Evolutionary conservation across 2,113 vertebrate genomes (phyloP), one percentile per base, ranked within the genome.

Genomic region (Heterocephalus glaber): DNA sequence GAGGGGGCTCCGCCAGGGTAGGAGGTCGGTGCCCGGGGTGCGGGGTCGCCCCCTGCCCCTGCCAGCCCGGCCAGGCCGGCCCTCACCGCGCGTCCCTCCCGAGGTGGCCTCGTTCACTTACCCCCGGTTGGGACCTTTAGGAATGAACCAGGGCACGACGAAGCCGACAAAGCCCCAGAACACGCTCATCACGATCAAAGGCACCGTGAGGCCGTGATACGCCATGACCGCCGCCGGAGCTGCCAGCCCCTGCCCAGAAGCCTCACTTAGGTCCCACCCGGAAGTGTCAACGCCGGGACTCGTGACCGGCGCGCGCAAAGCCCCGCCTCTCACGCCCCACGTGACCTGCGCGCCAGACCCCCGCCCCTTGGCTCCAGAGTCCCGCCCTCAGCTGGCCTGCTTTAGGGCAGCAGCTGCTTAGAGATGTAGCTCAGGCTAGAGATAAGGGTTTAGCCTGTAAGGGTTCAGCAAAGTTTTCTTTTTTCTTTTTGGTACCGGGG

Each of bases 121-220:
- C 99, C 99, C 99, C 97, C 98, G 98, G 98, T 99, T 99, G 5
- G 99, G 99, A 95, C 99, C 99, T 98, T 99, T 99, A 4, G 99
- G 99, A 70, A 99, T 98, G 28, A 99, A 98, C 98, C 99, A 99
- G 44, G 99, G 99, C 80, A 99, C 98, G 3, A 99, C 97, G 66
- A 99, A 98, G 61, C 99, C 99, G 83, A 99, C 98, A 58, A 99
- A 13, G 11, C 98, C 99, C 99, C 99, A 99, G 96, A 99, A 99
- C 93, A 99, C 98, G 19, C 99, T 99, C 99, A 99, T 99, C 68
- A 99, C 99, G 9, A 98, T 98, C 74, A 99, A 97, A 4, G 99
- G 88, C 93, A 99, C 99, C 5, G 98, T 98, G 35, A 99, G 99
- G 89, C 98, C 97, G 14, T 97, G 95, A 19, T 98, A 98, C 88